Evolutionary conservation across 2,888 invertebrate species (phyloP), one percentile per base, ranked within the genome.

Genomic region (Boloria euphrosyne): DNA sequence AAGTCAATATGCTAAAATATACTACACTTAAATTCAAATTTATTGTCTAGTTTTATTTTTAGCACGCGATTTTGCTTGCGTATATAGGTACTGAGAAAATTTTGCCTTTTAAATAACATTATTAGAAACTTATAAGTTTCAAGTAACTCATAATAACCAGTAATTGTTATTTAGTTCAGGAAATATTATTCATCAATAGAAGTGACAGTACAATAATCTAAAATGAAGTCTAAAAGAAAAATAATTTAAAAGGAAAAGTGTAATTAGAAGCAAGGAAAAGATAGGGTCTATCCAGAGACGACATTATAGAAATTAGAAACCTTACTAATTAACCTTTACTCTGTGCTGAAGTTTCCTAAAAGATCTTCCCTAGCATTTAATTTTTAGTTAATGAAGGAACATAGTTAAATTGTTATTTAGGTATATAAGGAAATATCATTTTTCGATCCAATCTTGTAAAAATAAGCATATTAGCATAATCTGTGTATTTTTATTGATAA

Each of bases 281-380:
- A 46, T 22, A 57, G 46, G 44, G 22, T 57, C 51, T 44, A 22
- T 57, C 46, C 57, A 31, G 54, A 16, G n/a, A 54, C 49, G 13
- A 54, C 54, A 49, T 62, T 63, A 57, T 49, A 57, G 55, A 63
- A 57, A 57, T 57, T 63, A 63, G 44, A 63, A 57, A 50, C 38
- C 57, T 50, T 43, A 50, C 57, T 57, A 63, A 63, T 63, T 57
- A 63, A 63, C 63, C 18, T 57, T 57, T 50, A 57, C 57, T 57
- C 55, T 49, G 49, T 22, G 62, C 43, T 5, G 22, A 46, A 55
- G 38, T 62, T 53, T 31, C 55, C 49, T 22, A n/a, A 55, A 49
- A 38, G 52, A 44, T 52, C 4, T 53, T 46, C 44, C 44, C 44
- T 44, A 10, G 18, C 14, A 46, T 5, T 46, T 57, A 57, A 57